These are phyloP conservation scores for Salminus brasiliensis DNA, from an alignment of 2,113 vertebrate species.

Conservation along the genomic window DNA sequence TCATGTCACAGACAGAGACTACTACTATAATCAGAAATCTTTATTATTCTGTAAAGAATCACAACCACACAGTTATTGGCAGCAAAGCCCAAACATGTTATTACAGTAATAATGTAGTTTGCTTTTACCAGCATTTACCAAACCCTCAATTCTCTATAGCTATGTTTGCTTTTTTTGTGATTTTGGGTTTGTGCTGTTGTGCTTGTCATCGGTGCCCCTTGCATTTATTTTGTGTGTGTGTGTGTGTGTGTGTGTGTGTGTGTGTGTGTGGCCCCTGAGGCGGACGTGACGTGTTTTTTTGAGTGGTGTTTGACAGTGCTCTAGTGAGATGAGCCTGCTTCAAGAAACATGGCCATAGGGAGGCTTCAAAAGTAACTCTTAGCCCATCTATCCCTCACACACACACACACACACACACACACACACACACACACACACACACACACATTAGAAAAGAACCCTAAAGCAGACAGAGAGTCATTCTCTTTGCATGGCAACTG, in stretches of 20 bases:
- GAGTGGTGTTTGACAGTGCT: conserved; percentile 3
- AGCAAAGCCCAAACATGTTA: too few relatives aligned
- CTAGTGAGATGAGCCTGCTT: conserved; percentile 15
- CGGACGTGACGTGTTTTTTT: not conserved
- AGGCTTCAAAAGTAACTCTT: conserved; percentile 8
- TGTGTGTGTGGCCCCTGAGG: not conserved
- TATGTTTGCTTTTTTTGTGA: not conserved
- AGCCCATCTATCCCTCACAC: not conserved
- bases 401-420: not conserved
- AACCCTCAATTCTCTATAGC: not conserved
- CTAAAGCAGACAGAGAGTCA: not conserved
- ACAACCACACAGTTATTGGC: too few relatives aligned
- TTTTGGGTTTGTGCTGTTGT: not conserved
- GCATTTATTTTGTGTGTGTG: conserved; percentile 2
- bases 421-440: not conserved
- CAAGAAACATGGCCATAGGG: conserved; percentile 14
- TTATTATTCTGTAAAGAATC: too few relatives aligned
- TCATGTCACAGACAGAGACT: too few relatives aligned
- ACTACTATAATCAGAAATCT: too few relatives aligned
- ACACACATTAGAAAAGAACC: not conserved
- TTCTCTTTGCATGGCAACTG: not conserved
- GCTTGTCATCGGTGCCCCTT: conserved; percentile 4
- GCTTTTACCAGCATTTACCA: not conserved
- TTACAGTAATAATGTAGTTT: too few relatives aligned
- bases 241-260: not conserved